These are phyloP conservation scores for Acanthurus lineatus DNA, from an alignment of 2,797 vertebrate species.

Conservation along the genomic window DNA sequence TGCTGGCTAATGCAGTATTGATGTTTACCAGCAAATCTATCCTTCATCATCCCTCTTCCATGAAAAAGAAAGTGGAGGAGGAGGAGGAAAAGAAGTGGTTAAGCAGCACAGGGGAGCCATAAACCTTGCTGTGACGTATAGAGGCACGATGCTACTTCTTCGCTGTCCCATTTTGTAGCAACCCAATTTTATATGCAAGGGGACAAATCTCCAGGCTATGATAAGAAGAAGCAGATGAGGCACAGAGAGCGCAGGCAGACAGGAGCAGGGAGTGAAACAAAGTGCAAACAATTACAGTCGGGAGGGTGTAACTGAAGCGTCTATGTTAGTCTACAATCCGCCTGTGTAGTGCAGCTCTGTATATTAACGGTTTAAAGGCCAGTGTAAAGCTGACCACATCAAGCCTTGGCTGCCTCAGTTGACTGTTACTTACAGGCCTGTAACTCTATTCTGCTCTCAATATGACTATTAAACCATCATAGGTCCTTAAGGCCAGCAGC, in stretches of 20 bases:
- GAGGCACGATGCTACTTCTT: slow-evolving; percentile 48
- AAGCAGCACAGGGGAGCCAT: slow-evolving; percentile 79
- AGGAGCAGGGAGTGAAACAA: slow-evolving; percentile 53
- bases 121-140: slow-evolving; percentile 72
- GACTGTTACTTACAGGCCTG: slow-evolving; percentile 78
- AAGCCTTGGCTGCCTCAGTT: slow-evolving; percentile 69
- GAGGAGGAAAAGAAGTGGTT: slow-evolving; percentile 73
- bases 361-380: slow-evolving; percentile 77
- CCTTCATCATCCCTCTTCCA: slow-evolving; percentile 80
- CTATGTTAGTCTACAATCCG: slow-evolving; percentile 51
- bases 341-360: slow-evolving; percentile 63
- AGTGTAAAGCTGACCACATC: slow-evolving; percentile 83
- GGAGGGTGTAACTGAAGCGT: slow-evolving; percentile 66
- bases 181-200: slow-evolving; percentile 67
- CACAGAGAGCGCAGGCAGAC: slow-evolving; percentile 46
- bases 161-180: slow-evolving; percentile 68
- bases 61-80: slow-evolving; percentile 60
- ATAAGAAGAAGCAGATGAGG: slow-evolving; percentile 35
- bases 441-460: slow-evolving; percentile 84
- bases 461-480: slow-evolving; percentile 87
- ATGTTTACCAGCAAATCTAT: slow-evolving; percentile 85
- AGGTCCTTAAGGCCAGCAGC: slow-evolving; percentile 82
- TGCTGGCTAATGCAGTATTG: slow-evolving; percentile 89
- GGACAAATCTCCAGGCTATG: slow-evolving; percentile 51
- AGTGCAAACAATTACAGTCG: slow-evolving; percentile 59